phyloP scores from a whole-genome alignment of 2,888 invertebrate genomes.

The Calephelis perditalis region DNA sequence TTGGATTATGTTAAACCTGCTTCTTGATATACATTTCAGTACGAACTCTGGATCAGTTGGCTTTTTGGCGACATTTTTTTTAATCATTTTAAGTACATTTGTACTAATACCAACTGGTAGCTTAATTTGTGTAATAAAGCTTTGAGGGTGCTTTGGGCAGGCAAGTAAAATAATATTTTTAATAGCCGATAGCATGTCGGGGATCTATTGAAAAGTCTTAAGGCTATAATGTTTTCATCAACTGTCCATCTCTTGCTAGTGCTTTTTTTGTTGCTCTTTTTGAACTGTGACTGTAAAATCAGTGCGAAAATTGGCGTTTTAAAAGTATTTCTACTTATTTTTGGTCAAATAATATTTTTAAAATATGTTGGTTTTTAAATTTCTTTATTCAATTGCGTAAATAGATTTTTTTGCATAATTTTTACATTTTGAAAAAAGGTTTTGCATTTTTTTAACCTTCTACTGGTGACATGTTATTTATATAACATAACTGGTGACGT shows the following conservation, averaged over 20 bases:
- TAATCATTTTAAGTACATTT: not conserved
- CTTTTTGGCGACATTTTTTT: not conserved
- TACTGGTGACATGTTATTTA: too few relatives aligned
- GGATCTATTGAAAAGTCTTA: constrained; percentile 8
- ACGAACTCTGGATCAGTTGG: not conserved
- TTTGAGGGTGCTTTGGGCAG: constrained; percentile 6
- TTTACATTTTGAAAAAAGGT: constrained; percentile 7
- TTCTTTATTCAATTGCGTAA: not conserved
- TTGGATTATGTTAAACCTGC: not conserved
- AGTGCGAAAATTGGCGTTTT: constrained; percentile 2
- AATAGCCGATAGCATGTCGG: constrained; percentile 7
- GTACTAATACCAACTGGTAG: not conserved
- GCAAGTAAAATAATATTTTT: constrained; percentile 7
- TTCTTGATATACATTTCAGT: not conserved
- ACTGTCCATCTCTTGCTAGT: constrained; percentile 2
- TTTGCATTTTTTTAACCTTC: not conserved
- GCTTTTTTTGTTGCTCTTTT: constrained; percentile 1
- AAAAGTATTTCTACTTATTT: not conserved
- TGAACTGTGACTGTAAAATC: constrained; percentile 1
- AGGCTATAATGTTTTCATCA: constrained; percentile 8
- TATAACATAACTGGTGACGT: too few relatives aligned
- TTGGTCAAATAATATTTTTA: not conserved
- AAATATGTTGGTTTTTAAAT: constrained; percentile 8
- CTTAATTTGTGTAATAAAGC: not conserved
- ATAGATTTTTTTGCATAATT: constrained; percentile 9